These are phyloP conservation scores for Heliopora coerulea DNA, from an alignment of 92 coral and sea anemone genomes.

Conservation along the genomic window DNA sequence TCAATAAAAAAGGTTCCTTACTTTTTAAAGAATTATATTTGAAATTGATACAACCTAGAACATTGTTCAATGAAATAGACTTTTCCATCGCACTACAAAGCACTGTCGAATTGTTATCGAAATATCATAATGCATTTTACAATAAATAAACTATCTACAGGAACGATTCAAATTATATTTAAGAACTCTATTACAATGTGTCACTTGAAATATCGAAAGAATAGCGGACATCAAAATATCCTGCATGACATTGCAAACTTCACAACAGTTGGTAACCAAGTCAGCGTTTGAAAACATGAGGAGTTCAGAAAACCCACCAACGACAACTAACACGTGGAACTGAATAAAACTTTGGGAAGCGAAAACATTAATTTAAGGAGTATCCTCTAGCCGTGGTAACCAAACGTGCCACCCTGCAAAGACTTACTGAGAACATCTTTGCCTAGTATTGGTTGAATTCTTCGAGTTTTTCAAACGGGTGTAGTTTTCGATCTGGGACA, in stretches of 20 bases:
- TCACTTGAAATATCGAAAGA: not conserved
- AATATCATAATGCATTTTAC: conserved; percentile 37
- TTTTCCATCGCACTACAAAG: conserved; percentile 38
- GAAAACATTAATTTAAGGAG: too few relatives aligned
- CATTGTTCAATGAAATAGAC: conserved; percentile 38
- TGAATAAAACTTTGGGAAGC: too few relatives aligned
- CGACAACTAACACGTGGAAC: too few relatives aligned
- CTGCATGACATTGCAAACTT: not conserved
- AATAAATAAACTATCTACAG: conserved; percentile 43
- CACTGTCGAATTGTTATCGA: conserved; percentile 17
- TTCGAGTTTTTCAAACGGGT: too few relatives aligned
- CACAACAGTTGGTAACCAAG: not conserved
- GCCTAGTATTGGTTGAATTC: too few relatives aligned
- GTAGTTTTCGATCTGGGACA: too few relatives aligned
- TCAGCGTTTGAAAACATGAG: too few relatives aligned
- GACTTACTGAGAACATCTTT: too few relatives aligned
- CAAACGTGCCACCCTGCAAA: too few relatives aligned
- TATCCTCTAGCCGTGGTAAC: too few relatives aligned
- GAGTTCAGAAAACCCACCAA: too few relatives aligned
- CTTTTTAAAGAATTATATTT: conserved; percentile 40
- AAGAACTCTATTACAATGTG: conserved; percentile 13
- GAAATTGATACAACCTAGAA: conserved; percentile 42
- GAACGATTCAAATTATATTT: conserved; percentile 24
- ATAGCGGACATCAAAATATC: conserved; percentile 1
- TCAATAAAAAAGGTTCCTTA: not conserved